A percentile compares a stretch with the other conserved stretches of the same genome.
phyloP scores from a whole-genome alignment of 1,140 invertebrate genomes.

The Gonatopus flavifemur region DNA sequence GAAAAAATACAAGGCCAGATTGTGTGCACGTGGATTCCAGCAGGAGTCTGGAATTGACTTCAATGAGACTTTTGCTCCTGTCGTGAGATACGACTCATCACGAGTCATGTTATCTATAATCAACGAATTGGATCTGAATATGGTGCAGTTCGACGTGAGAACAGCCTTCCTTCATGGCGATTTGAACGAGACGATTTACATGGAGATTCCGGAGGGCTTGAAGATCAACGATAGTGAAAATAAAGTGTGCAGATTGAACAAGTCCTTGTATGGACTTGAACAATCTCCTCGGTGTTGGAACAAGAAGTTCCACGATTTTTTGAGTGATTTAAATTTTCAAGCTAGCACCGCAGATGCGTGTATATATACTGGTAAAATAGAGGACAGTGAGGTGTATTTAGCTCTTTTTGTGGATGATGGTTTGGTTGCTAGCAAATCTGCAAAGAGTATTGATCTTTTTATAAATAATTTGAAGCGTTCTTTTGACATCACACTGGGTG shows the following conservation, averaged over 20 bases:
- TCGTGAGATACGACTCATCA: too few relatives aligned
- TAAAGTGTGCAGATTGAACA: conserved; percentile 33
- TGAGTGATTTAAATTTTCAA: conserved; percentile 18
- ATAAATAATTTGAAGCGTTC: neutral
- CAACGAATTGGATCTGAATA: too few relatives aligned
- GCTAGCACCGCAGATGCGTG: conserved; percentile 13
- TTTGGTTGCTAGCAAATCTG: conserved; percentile 9
- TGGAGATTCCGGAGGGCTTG: too few relatives aligned
- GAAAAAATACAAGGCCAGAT: too few relatives aligned
- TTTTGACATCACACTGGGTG: conserved; percentile 4
- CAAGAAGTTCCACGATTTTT: conserved; percentile 20
- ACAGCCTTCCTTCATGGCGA: too few relatives aligned
- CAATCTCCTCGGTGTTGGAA: conserved; percentile 33
- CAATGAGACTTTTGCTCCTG: too few relatives aligned
- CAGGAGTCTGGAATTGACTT: too few relatives aligned
- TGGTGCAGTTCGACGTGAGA: too few relatives aligned
- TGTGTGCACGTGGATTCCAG: too few relatives aligned
- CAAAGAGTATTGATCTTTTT: neutral
- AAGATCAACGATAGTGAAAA: too few relatives aligned
- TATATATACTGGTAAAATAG: conserved; percentile 8
- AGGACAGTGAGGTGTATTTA: conserved; percentile 11
- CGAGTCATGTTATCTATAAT: too few relatives aligned
- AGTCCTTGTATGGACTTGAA: conserved; percentile 36
- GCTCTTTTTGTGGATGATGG: conserved; percentile 27
- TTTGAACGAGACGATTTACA: too few relatives aligned